These are phyloP conservation scores for Adineta ricciae DNA, from an alignment of 2,888 invertebrate genomes.

Conservation along the genomic window DNA sequence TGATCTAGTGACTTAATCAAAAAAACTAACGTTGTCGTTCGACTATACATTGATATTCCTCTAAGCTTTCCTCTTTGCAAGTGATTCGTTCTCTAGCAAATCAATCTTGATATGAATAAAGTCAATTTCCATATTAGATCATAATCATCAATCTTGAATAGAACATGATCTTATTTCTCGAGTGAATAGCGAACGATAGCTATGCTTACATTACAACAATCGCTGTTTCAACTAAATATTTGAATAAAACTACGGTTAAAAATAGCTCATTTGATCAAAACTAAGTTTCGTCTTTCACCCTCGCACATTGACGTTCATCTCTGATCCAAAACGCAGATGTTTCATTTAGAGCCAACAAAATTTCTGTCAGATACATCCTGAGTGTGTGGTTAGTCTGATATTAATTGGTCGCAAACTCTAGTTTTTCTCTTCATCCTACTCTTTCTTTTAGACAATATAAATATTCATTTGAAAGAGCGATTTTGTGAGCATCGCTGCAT, in stretches of 20 bases:
- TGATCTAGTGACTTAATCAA: too few species aligned
- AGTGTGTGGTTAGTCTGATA: background rate
- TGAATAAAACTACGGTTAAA: background rate
- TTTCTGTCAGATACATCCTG: background rate
- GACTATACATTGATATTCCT: too few species aligned
- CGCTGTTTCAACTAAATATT: background rate
- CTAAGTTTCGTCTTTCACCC: too few species aligned
- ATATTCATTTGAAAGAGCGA: background rate
- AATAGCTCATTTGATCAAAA: background rate
- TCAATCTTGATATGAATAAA: too few species aligned
- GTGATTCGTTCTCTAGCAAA: too few species aligned
- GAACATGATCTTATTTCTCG: too few species aligned
- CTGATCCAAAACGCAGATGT: background rate
- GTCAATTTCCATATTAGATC: too few species aligned
- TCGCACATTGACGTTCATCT: background rate
- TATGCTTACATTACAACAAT: background rate
- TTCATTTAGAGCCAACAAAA: background rate
- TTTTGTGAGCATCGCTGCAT: background rate
- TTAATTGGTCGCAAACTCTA: background rate
- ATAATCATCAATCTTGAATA: too few species aligned
- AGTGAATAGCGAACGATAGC: too few species aligned
- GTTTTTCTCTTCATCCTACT: background rate
- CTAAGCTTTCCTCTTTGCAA: too few species aligned
- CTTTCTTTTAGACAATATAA: background rate
- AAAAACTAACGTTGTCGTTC: too few species aligned